phyloP scores from a whole-genome alignment of 2,113 vertebrate species.

The Mesoclemmys tuberculata region DNA sequence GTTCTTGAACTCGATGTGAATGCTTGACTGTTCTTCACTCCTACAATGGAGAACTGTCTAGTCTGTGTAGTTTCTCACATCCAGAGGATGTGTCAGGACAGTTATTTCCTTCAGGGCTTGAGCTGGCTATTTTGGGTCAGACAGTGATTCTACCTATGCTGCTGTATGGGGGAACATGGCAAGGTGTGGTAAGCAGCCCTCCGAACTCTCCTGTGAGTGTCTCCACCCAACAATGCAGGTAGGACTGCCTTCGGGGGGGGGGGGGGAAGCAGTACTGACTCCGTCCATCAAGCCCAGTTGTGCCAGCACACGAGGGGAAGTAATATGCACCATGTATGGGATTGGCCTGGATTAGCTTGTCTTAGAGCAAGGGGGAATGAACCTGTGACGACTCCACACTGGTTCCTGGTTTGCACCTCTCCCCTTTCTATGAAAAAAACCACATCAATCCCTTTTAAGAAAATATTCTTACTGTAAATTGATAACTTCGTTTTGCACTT shows the following conservation, averaged over 20 bases:
- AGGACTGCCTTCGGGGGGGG: background rate
- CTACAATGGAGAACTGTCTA: background rate
- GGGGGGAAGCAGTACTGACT: background rate
- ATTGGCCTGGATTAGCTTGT: rapidly evolving
- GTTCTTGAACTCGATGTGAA: background rate
- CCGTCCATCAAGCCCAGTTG: background rate
- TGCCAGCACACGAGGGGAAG: background rate
- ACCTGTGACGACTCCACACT: background rate
- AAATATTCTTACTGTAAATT: background rate
- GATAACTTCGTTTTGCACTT: no score
- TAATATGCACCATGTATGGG: rapidly evolving
- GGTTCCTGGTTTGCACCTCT: background rate
- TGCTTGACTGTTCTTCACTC: background rate
- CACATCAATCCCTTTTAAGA: background rate
- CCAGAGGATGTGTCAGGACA: background rate
- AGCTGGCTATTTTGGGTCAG: background rate
- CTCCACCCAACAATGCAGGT: background rate
- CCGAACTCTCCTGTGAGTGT: background rate
- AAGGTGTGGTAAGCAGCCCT: background rate
- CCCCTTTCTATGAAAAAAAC: background rate
- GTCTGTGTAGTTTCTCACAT: no score
- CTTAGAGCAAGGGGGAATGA: background rate
- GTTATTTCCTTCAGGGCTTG: background rate
- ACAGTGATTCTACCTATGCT: background rate
- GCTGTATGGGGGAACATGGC: background rate